Evolutionary conservation across 1,140 invertebrate genomes (phyloP).

Genomic region (Drosophila leontia): DNA sequence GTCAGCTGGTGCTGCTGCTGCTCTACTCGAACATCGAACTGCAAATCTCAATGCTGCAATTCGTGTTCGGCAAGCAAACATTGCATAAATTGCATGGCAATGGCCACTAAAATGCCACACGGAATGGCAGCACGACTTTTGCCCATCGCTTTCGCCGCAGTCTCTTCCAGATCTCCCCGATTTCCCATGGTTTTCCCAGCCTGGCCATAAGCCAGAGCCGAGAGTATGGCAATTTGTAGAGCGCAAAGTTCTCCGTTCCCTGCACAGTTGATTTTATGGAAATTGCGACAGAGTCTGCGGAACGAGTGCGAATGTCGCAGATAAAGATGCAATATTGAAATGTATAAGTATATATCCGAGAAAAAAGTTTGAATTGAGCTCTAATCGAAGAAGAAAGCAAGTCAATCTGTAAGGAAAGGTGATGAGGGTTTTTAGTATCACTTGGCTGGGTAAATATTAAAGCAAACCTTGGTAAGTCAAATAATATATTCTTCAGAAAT

Average conservation of each 20-base stretch:
- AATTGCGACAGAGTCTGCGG: constrained; percentile 27
- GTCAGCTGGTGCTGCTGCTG: constrained; percentile 33
- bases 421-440: neutral
- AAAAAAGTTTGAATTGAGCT: constrained; percentile 26
- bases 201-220: constrained; percentile 52
- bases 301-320: constrained; percentile 41
- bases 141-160: constrained; percentile 22
- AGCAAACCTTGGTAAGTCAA: neutral
- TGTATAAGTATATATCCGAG: constrained; percentile 14
- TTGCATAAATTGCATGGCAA: constrained; percentile 73
- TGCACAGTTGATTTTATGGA: constrained; percentile 27
- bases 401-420: constrained; percentile 9
- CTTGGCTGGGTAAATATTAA: neutral
- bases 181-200: constrained; percentile 16
- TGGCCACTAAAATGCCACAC: constrained; percentile 71
- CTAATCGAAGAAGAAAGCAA: constrained; percentile 22
- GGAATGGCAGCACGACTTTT: constrained; percentile 61
- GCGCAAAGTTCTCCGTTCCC: constrained; percentile 28
- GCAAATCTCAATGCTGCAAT: constrained; percentile 45
- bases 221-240: constrained; percentile 53
- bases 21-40: constrained; percentile 41
- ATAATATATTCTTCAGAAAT: too few species aligned
- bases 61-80: constrained; percentile 62
- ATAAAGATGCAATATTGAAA: constrained; percentile 39
- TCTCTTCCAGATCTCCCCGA: neutral